A percentile compares a stretch with the other conserved stretches of the same genome.
Evolutionary conservation across 2,797 vertebrate species (phyloP).

Genomic region (Myotis daubentonii): DNA sequence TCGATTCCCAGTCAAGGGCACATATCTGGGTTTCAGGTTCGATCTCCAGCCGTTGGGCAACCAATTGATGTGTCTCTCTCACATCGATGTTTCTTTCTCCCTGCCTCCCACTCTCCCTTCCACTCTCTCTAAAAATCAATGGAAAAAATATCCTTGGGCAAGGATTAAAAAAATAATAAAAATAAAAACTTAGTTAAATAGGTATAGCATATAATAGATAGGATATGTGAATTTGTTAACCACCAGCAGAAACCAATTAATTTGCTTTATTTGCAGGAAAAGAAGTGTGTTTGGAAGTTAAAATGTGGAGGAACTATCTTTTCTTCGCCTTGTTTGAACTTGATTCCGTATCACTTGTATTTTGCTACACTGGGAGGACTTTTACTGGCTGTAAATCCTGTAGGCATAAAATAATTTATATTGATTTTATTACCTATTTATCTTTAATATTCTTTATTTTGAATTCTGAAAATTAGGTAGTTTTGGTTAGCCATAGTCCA

Average conservation of each 20-base stretch:
- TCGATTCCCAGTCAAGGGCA: no score
- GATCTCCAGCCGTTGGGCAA: no score
- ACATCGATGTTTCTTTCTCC: no score
- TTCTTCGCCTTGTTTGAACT: conserved; percentile 92
- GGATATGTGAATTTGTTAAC: not conserved
- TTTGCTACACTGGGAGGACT: conserved; percentile 92
- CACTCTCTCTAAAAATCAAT: no score
- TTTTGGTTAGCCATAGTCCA: conserved; percentile 23
- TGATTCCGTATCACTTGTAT: conserved; percentile 88
- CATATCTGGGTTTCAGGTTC: no score
- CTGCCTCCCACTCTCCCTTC: no score
- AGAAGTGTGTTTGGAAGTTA: conserved; percentile 91
- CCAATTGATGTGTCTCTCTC: no score
- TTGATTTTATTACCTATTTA: conserved; percentile 36
- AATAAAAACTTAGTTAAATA: conserved; percentile 2
- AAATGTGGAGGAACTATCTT: conserved; percentile 92
- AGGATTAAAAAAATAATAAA: not conserved
- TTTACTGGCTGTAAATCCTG: conserved; percentile 90
- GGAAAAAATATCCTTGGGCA: no score
- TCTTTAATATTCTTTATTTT: conserved; percentile 9
- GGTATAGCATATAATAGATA: not conserved
- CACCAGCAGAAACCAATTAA: not conserved
- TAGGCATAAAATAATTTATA: conserved; percentile 82
- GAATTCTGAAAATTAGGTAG: not conserved
- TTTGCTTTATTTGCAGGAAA: conserved; percentile 84